Percentiles rank a stretch among this genome's conserved stretches.
These are phyloP conservation scores for Xenentodon cancila DNA, from an alignment of 2,797 vertebrate genomes.

Conservation along the genomic window DNA sequence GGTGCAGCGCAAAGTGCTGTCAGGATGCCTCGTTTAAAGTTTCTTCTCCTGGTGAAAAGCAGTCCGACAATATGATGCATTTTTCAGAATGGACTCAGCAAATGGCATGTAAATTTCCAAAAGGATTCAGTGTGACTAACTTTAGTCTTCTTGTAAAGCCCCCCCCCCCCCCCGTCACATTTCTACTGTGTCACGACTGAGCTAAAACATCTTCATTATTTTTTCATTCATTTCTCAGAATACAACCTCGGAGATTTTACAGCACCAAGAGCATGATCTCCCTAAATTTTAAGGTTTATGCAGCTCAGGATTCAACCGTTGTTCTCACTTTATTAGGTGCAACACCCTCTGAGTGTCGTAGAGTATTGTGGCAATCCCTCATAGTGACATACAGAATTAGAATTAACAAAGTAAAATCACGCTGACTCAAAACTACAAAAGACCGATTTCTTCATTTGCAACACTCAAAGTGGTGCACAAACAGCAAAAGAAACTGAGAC, in stretches of 20 bases:
- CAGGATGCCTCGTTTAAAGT: slow-evolving; percentile 67
- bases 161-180: slow-evolving; percentile 14
- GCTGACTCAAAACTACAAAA: too few relatives aligned
- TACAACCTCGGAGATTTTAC: slow-evolving; percentile 33
- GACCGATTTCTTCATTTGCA: background rate
- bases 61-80: slow-evolving; percentile 46
- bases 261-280: slow-evolving; percentile 46
- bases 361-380: too few relatives aligned
- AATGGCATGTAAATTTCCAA: slow-evolving; percentile 44
- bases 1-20: slow-evolving; percentile 64
- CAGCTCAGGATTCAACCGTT: slow-evolving; percentile 17
- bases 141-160: slow-evolving; percentile 31
- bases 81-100: slow-evolving; percentile 30
- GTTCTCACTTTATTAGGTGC: background rate
- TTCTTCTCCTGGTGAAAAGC: slow-evolving; percentile 50
- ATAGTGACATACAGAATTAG: too few relatives aligned
- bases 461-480: background rate
- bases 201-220: slow-evolving; percentile 32
- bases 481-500: background rate
- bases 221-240: slow-evolving; percentile 16
- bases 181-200: slow-evolving; percentile 27
- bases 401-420: too few relatives aligned
- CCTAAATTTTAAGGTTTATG: slow-evolving; percentile 32
- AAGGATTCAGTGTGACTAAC: slow-evolving; percentile 28
- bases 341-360: background rate